Conservation (phyloP, 1,140 invertebrate species). For the Physella acuta region DNA sequence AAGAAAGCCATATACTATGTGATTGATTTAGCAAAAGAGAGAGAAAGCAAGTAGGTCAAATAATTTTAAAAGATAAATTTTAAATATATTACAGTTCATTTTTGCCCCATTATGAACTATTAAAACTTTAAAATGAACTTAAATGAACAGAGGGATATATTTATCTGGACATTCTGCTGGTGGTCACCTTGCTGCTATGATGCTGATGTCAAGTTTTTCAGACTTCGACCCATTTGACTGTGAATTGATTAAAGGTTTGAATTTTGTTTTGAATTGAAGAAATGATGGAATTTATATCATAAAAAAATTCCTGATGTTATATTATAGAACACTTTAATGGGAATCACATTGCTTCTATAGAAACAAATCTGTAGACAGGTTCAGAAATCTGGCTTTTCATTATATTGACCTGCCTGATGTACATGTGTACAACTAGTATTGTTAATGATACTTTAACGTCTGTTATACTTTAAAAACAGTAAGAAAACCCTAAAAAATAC, state of each 20-base stretch:
- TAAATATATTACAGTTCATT: background rate
- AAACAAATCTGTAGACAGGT: no score
- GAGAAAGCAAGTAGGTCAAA: conserved; percentile 42
- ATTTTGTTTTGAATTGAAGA: background rate
- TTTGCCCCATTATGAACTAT: background rate
- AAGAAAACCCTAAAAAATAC: no score
- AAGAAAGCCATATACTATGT: conserved; percentile 65
- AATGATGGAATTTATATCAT: background rate
- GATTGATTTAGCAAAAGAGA: conserved; percentile 59
- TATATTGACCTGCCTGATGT: no score
- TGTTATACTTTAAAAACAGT: no score
- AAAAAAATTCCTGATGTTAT: background rate
- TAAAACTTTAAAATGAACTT: background rate
- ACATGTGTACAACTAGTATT: no score
- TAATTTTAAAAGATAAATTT: background rate
- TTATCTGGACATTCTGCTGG: conserved; percentile 55
- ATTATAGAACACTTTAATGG: no score
- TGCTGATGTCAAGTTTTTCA: conserved; percentile 48
- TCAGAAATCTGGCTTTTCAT: no score
- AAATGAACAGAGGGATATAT: conserved; percentile 52
- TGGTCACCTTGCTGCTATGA: conserved; percentile 51
- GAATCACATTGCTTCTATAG: no score
- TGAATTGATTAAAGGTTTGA: conserved; percentile 48
- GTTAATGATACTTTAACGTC: no score
- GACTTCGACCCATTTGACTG: conserved; percentile 37